phyloP scores from a whole-genome alignment of 2,888 invertebrate species.

The Pammene aurita region DNA sequence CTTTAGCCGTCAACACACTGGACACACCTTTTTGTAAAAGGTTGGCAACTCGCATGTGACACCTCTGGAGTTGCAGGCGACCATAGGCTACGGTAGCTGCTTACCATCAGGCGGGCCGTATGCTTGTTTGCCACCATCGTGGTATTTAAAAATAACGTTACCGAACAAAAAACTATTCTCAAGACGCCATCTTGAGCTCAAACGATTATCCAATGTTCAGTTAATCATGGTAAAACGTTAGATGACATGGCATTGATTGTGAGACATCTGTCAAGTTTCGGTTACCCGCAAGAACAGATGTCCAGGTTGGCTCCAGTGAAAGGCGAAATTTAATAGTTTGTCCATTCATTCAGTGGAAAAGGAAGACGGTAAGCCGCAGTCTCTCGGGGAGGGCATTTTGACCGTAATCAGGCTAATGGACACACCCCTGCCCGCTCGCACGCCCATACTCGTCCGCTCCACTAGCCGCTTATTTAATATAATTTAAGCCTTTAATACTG shows the following conservation, averaged over 20 bases:
- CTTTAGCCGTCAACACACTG: too few relatives aligned
- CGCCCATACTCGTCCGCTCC: constrained; percentile 24
- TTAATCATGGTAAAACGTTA: constrained; percentile 31
- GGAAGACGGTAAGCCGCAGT: constrained; percentile 62
- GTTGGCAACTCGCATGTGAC: too few relatives aligned
- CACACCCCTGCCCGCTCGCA: constrained; percentile 69
- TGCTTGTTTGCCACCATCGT: too few relatives aligned
- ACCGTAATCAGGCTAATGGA: constrained; percentile 81
- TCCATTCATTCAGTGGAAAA: constrained; percentile 54
- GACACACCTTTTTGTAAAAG: too few relatives aligned
- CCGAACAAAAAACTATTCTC: too few relatives aligned
- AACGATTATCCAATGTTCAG: too few relatives aligned
- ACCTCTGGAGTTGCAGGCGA: too few relatives aligned
- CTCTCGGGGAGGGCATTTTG: constrained; percentile 71
- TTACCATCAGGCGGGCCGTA: too few relatives aligned
- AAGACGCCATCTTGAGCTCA: too few relatives aligned
- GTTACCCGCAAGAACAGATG: constrained; percentile 20
- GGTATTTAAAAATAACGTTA: too few relatives aligned
- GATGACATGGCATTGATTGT: constrained; percentile 10
- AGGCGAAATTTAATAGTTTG: constrained; percentile 54
- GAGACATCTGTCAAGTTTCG: constrained; percentile 29
- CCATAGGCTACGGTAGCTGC: too few relatives aligned
- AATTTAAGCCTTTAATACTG: constrained; percentile 59
- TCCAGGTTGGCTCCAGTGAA: constrained; percentile 24
- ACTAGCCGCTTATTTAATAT: constrained; percentile 61